phyloP scores from a whole-genome alignment of 2,888 invertebrate genomes.

The Autographa gamma region DNA sequence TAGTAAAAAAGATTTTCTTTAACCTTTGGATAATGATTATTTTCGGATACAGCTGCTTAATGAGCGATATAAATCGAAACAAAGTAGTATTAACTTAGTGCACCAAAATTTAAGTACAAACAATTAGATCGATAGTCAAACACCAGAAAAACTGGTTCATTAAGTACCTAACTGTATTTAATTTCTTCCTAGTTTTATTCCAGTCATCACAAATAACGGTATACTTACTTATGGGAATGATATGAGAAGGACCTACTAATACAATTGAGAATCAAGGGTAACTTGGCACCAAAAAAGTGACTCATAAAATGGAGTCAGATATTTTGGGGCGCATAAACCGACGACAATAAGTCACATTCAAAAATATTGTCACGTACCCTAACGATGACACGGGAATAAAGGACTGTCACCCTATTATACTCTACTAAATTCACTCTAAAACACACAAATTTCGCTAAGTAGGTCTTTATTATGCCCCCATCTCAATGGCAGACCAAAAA shows the following conservation, averaged over 20 bases:
- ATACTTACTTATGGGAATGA: neutral
- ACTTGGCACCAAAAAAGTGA: slow-evolving; percentile 41
- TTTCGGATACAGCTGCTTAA: too few species aligned
- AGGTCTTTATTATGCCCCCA: slow-evolving; percentile 69
- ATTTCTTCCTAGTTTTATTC: neutral
- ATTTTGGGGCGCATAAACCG: slow-evolving; percentile 60
- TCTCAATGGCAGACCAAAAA: slow-evolving; percentile 57
- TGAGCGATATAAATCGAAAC: too few species aligned
- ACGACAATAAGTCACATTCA: slow-evolving; percentile 73
- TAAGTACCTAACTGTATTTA: neutral
- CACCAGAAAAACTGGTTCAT: neutral
- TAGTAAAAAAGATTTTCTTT: too few species aligned
- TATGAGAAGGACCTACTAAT: slow-evolving; percentile 13
- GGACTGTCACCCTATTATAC: slow-evolving; percentile 78
- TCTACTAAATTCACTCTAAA: slow-evolving; percentile 84
- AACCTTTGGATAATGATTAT: too few species aligned
- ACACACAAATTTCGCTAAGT: slow-evolving; percentile 82
- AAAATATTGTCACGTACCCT: slow-evolving; percentile 74
- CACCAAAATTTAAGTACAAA: too few species aligned
- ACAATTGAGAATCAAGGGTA: slow-evolving; percentile 23
- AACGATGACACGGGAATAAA: slow-evolving; percentile 72
- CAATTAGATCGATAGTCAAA: too few species aligned
- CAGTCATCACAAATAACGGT: neutral
- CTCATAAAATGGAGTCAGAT: slow-evolving; percentile 58
- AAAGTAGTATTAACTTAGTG: too few species aligned